Evolutionary conservation across 2,888 invertebrate genomes (phyloP).

Genomic region (Stenchaetothrips biformis): DNA sequence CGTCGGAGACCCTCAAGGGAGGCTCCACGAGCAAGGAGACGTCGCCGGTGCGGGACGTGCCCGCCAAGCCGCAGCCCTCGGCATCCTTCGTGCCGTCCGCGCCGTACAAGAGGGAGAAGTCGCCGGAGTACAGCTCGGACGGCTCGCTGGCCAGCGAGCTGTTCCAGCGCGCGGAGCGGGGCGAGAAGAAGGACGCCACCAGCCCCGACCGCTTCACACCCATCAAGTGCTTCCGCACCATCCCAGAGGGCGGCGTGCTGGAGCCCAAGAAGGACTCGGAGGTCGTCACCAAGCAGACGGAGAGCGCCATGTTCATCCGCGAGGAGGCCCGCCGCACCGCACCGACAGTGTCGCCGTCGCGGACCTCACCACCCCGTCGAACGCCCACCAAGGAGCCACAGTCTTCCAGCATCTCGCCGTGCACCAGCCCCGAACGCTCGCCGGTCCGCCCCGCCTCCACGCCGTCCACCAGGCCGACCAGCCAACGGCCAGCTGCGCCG

Average conservation of each 20-base stretch:
- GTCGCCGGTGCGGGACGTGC: neutral
- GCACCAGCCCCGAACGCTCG: conserved; percentile 38
- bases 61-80: conserved; percentile 6
- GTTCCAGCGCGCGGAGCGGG: conserved; percentile 20
- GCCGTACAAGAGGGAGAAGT: conserved; percentile 37
- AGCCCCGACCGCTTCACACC: conserved; percentile 38
- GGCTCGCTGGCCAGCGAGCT: conserved; percentile 37
- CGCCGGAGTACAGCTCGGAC: conserved; percentile 42
- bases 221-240: conserved; percentile 39
- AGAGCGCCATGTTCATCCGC: neutral
- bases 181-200: conserved; percentile 17
- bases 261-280: neutral
- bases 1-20: neutral
- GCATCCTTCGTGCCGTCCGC: neutral
- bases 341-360: conserved; percentile 2
- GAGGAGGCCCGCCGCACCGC: neutral
- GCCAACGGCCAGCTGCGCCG: neutral
- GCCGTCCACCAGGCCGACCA: neutral
- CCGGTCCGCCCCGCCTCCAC: conserved; percentile 8
- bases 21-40: neutral
- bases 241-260: conserved; percentile 34
- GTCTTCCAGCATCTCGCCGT: conserved; percentile 35
- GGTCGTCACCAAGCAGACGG: neutral
- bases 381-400: neutral
- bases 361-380: neutral